Percentiles rank a stretch among this genome's conserved stretches.
phyloP scores from a whole-genome alignment of 2,113 vertebrate genomes.

The Aptenodytes patagonicus region DNA sequence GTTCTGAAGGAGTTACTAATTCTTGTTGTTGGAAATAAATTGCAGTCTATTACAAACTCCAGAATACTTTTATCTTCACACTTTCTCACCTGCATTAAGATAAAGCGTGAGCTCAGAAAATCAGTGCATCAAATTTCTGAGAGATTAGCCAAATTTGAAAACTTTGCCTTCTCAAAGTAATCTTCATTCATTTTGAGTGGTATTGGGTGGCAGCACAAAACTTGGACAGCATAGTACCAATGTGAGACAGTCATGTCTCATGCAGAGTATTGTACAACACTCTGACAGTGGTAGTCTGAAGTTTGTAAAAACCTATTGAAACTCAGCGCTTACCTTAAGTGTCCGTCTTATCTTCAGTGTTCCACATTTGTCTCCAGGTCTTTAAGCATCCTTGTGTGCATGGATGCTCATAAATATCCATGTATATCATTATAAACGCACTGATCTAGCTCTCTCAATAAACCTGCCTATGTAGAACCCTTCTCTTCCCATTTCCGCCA shows the following conservation, averaged over 20 bases:
- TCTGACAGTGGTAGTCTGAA: background rate
- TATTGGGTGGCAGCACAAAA: background rate
- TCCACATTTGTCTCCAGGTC: background rate
- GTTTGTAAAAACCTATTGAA: background rate
- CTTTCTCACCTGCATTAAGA: background rate
- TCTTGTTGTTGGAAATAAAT: background rate
- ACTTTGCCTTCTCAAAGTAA: background rate
- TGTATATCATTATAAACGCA: background rate
- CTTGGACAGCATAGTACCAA: background rate
- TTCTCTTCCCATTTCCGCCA: background rate
- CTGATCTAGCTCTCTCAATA: background rate
- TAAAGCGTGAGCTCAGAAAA: background rate
- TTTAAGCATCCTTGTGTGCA: background rate
- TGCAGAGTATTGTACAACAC: background rate
- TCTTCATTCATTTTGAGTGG: background rate
- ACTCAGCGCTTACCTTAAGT: background rate
- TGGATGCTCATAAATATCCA: background rate
- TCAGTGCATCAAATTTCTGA: background rate
- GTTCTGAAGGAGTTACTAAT: background rate
- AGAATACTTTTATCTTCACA: accelerated
- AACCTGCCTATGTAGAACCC: background rate
- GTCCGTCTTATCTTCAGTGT: background rate
- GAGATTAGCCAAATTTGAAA: background rate
- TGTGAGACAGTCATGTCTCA: background rate
- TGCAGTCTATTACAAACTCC: background rate